A percentile compares a stretch with the other conserved stretches of the same genome.
These are phyloP conservation scores for Craseonycteris thonglongyai DNA, from an alignment of 2,113 vertebrate genomes.

Conservation along the genomic window DNA sequence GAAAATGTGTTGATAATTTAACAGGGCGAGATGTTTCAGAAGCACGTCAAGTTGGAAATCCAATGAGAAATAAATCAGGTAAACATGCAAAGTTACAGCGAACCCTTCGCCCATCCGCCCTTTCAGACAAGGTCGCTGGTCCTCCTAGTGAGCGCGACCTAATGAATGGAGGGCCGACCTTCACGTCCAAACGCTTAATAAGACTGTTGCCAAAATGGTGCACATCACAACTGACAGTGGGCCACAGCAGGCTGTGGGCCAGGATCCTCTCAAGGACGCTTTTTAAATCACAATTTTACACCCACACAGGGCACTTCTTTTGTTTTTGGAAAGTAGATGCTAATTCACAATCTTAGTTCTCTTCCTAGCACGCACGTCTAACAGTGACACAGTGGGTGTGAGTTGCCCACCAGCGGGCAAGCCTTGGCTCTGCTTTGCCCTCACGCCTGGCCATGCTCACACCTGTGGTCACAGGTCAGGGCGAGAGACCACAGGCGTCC, in stretches of 20 bases:
- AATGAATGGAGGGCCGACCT: background rate
- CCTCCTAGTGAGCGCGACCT: no score
- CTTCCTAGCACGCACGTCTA: no score
- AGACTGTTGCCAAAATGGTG: accelerated
- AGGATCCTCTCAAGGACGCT: background rate
- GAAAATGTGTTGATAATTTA: background rate
- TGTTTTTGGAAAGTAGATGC: background rate
- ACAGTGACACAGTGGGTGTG: background rate
- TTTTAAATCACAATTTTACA: background rate
- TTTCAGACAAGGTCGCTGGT: background rate
- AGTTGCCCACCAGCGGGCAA: background rate
- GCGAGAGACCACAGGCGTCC: background rate
- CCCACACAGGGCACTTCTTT: background rate
- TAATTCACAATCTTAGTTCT: background rate
- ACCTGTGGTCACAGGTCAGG: background rate
- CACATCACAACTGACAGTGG: background rate
- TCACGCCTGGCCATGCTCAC: background rate
- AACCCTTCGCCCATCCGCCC: accelerated
- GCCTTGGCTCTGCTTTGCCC: no score
- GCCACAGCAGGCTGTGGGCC: background rate
- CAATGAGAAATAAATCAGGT: background rate
- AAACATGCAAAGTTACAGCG: no score
- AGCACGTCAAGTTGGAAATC: background rate
- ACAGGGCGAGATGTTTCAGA: background rate
- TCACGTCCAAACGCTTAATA: accelerated